These are phyloP conservation scores for Ctenopoma kingsleyae DNA, from an alignment of 2,797 vertebrate genomes.

Conservation along the genomic window DNA sequence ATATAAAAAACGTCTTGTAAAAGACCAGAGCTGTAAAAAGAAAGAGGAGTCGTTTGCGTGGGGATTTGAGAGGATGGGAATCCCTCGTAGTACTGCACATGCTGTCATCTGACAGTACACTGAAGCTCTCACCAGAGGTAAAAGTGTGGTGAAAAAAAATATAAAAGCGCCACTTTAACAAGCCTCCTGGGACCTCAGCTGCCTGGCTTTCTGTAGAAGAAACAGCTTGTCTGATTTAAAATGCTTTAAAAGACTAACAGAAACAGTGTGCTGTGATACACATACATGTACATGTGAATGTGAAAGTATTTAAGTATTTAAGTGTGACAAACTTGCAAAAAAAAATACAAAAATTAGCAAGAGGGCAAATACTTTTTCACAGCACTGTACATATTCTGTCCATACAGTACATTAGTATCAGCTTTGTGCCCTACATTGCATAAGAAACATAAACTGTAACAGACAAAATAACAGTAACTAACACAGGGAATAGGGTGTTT, in stretches of 20 bases:
- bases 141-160: conserved; percentile 35
- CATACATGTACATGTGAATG: too few relatives aligned
- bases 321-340: too few relatives aligned
- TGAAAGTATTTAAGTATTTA: too few relatives aligned
- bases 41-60: conserved; percentile 2
- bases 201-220: conserved; percentile 61
- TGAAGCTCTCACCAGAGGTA: conserved; percentile 54
- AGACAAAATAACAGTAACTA: conserved; percentile 14
- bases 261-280: conserved; percentile 42
- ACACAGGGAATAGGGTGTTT: conserved; percentile 2
- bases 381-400: conserved; percentile 28
- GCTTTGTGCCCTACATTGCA: conserved; percentile 9
- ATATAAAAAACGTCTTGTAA: conserved; percentile 10
- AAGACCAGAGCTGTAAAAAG: conserved; percentile 18
- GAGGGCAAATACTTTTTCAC: too few relatives aligned
- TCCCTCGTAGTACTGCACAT: conserved; percentile 50
- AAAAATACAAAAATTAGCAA: too few relatives aligned
- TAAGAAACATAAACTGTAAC: conserved; percentile 17
- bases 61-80: conserved; percentile 58
- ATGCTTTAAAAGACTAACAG: conserved; percentile 60
- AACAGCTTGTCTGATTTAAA: conserved; percentile 75
- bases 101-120: conserved; percentile 55
- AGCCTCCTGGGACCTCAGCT: conserved; percentile 70
- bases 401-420: conserved; percentile 12
- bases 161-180: conserved; percentile 77